Base-by-base conservation (phyloP, 2,888 invertebrate species). In the Halocaridina rubra region DNA sequence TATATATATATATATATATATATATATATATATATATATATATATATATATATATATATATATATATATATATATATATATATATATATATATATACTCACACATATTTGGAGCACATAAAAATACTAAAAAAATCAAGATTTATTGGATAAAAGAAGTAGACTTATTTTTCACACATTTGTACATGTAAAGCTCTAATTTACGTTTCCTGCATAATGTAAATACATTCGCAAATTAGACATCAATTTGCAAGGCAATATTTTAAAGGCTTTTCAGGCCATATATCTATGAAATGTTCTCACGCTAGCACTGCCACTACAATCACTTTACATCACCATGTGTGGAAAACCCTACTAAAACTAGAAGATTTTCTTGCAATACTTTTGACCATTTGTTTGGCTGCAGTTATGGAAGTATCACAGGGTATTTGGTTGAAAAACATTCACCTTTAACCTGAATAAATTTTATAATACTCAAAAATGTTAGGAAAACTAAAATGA, bases 1-100 rank as follows among this genome's bases (percentile, higher is more conserved):
- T 74, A 53, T 46, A 74, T 53, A 46, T 74, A 33, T 33, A 33
- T 74, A 64, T 64, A 64, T 64, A 22, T 64, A 64, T 64, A 64
- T 64, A 64, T 27, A 64, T 64, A 64, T n/a, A n/a, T 33, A 72
- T 32, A 33, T 30, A 19, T 19, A 30, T 2, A 0, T 72, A 72
- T 13, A 19, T 33, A 2, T 33, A 2, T 33, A n/a, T 30, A 22
- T 33, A 22, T 74, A 74, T 53, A 27, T 53, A n/a, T 19, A 8
- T 30, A 30, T 30, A 10, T 69, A 10, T 10, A 30, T 69, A 53
- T 53, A 53, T 33, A 24, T 74, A 22, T 53, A 33, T 74, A 46
- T 5, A 33, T 74, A 74, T 39, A 39, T 7, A 4, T n/a, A n/a
- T 39, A 30, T 33, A 22, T 32, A 3, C 27, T 29, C 24, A n/a